Percentiles rank a stretch among this genome's conserved stretches.
phyloP scores from a whole-genome alignment of 1,140 invertebrate genomes.

The Pseudomyrmex cubaensis region DNA sequence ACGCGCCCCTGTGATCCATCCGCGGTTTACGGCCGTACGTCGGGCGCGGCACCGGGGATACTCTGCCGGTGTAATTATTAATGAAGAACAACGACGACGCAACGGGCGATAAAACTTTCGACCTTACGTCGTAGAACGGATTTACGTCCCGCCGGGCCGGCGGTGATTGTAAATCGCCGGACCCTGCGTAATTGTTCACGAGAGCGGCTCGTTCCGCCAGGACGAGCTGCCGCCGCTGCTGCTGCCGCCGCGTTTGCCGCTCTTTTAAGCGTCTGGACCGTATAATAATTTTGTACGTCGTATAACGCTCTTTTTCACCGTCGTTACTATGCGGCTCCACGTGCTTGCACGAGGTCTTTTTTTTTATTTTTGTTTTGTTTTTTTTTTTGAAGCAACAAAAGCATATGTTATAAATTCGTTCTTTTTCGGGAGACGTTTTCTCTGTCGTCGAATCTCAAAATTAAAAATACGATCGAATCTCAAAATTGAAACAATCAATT shows the following conservation, averaged over 20 bases:
- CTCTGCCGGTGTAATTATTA: slow-evolving; percentile 53
- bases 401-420: background rate
- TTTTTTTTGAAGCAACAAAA: background rate
- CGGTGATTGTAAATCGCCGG: slow-evolving; percentile 60
- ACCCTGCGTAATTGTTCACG: slow-evolving; percentile 54
- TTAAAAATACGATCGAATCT: too few species aligned
- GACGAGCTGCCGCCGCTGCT: background rate
- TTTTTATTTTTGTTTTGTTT: background rate
- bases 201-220: slow-evolving; percentile 21
- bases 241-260: slow-evolving; percentile 19
- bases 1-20: slow-evolving; percentile 42
- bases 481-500: background rate
- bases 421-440: background rate
- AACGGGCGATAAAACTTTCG: slow-evolving; percentile 60
- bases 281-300: slow-evolving; percentile 58
- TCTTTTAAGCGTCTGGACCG: slow-evolving; percentile 34
- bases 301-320: slow-evolving; percentile 27
- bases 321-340: background rate
- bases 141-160: slow-evolving; percentile 42
- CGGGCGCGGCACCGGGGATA: background rate
- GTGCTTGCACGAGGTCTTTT: background rate
- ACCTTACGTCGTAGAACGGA: slow-evolving; percentile 60
- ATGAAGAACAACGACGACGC: slow-evolving; percentile 61
- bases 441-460: background rate
- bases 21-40: slow-evolving; percentile 45